Conservation (phyloP, 2,888 invertebrate species). For the Scrobipalpa atriplicella region DNA sequence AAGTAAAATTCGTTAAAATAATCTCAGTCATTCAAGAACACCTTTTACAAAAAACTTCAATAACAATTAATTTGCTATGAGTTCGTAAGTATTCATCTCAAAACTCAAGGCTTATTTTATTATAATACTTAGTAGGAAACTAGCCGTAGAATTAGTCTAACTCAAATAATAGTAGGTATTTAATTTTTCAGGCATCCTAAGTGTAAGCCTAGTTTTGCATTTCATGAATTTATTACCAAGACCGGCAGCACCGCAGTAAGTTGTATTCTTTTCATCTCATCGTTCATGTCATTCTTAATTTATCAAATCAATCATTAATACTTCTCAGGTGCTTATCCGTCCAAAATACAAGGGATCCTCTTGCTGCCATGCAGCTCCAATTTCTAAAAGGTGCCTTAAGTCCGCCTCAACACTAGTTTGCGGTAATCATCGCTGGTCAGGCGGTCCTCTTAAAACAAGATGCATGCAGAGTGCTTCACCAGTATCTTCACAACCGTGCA, state of each 20-base stretch:
- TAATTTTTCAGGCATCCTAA: background rate
- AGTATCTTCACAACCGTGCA: no score
- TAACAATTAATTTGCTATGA: no score
- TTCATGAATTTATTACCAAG: background rate
- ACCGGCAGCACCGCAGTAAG: slow-evolving; percentile 6
- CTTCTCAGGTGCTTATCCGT: background rate
- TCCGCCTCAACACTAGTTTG: background rate
- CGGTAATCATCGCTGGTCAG: background rate
- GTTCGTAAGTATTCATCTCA: no score
- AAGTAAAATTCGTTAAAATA: no score
- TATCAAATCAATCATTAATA: background rate
- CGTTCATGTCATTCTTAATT: no score
- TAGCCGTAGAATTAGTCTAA: no score
- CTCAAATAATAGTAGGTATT: background rate
- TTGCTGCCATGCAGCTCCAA: background rate
- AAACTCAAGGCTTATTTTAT: no score
- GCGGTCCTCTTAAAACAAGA: background rate
- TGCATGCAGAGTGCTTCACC: background rate
- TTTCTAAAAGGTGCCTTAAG: background rate
- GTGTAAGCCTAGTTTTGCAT: background rate
- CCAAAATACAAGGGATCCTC: background rate
- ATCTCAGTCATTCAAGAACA: no score
- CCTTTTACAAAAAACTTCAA: no score
- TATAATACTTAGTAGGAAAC: no score
- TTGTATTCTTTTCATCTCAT: background rate